Conservation (phyloP, 1,140 invertebrate species). For the Physella acuta region DNA sequence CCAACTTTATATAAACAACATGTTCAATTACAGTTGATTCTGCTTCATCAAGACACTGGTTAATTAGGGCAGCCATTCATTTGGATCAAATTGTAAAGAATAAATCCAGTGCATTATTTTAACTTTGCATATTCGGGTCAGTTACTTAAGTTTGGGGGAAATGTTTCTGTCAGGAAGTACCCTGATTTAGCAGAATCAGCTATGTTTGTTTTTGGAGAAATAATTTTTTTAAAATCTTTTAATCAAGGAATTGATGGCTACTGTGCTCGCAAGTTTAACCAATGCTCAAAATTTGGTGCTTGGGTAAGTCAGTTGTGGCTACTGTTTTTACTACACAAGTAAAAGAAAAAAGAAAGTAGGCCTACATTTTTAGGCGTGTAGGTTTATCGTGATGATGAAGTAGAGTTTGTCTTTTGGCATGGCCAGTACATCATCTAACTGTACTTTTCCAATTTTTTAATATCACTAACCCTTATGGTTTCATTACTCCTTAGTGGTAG, state of each 20-base stretch:
- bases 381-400: neutral
- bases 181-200: neutral
- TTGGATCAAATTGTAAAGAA: neutral
- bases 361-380: neutral
- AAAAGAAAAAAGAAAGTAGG: neutral
- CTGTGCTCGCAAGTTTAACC: constrained; percentile 43
- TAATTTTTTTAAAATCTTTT: neutral
- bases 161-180: neutral
- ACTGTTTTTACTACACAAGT: neutral
- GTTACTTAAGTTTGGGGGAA: neutral
- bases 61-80: too few relatives aligned
- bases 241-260: constrained; percentile 48
- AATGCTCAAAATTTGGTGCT: constrained; percentile 49
- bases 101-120: too few relatives aligned
- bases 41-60: too few relatives aligned
- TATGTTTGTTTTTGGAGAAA: neutral
- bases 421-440: neutral
- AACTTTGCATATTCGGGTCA: too few relatives aligned
- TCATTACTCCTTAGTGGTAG: neutral
- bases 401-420: neutral
- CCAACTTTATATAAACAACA: too few relatives aligned
- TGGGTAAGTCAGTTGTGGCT: constrained; percentile 37
- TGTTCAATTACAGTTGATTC: too few relatives aligned
- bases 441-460: neutral
- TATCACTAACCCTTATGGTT: neutral